Evolutionary conservation across 2,888 invertebrate genomes (phyloP).

Genomic region (Orthosia gracilis): DNA sequence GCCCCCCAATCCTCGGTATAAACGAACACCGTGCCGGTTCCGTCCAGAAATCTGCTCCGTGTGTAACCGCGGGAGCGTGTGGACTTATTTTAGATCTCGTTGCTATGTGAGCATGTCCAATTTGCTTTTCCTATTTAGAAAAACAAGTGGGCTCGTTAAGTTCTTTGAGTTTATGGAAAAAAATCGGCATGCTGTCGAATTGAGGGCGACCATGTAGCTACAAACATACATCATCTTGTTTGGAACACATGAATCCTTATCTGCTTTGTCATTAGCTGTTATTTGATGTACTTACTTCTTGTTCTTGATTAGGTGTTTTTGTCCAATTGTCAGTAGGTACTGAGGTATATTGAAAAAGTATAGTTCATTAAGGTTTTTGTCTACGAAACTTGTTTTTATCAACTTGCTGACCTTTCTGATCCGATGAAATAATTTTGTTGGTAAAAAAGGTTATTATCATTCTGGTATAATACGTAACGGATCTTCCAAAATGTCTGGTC

Average conservation of each 20-base stretch:
- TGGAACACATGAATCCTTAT: conserved; percentile 38
- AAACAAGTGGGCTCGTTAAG: conserved; percentile 67
- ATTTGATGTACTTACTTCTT: conserved; percentile 26
- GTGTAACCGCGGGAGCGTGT: conserved; percentile 29
- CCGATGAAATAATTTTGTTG: conserved; percentile 22
- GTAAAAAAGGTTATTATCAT: conserved; percentile 40
- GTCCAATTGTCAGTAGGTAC: conserved; percentile 16
- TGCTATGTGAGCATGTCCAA: conserved; percentile 67
- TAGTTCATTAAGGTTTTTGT: conserved; percentile 55
- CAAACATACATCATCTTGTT: conserved; percentile 51
- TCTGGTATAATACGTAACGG: conserved; percentile 4
- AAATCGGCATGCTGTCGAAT: conserved; percentile 47
- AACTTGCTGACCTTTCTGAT: conserved; percentile 48
- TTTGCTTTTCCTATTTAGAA: conserved; percentile 69
- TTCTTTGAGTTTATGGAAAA: conserved; percentile 56
- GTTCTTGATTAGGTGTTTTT: conserved; percentile 44
- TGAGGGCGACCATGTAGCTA: conserved; percentile 36
- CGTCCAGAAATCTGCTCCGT: conserved; percentile 18
- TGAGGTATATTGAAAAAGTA: conserved; percentile 14
- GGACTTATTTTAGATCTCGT: conserved; percentile 67
- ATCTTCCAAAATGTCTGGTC: conserved; percentile 6
- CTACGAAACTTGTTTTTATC: conserved; percentile 42
- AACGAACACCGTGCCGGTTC: conserved; percentile 56
- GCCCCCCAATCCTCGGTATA: conserved; percentile 6
- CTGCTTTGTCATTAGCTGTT: conserved; percentile 33